Evolutionary conservation across 2,888 invertebrate species (phyloP), one percentile per base, ranked within the genome.

Genomic region (Eupeodes latifasciatus): DNA sequence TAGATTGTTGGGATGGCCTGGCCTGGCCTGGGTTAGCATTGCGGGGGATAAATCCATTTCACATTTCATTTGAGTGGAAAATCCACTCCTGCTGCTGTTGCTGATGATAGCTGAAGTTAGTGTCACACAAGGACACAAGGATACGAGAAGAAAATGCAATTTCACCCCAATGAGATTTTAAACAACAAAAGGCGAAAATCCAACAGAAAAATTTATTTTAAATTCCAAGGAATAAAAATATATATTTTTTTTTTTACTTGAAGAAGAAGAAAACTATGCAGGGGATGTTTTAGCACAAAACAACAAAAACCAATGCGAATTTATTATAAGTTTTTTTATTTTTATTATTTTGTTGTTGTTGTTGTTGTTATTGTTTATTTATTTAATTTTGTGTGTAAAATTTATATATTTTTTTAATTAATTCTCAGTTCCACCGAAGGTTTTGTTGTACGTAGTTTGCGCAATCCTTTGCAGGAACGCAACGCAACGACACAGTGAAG

Each of bases 161-260:
- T 84, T 84, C 77, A 77, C 80, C 80, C 77, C 81, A 77, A 84
- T 78, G 69, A 67, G 79, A 87, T 67, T 87, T 87, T 55, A 66
- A 59, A 59, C 47, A 83, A 83, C 82, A 76, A 76, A 84, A 69
- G 62, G 71, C 19, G 67, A 53, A 81, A 75, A 62, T 69, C 49
- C n/a, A 11, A 11, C 27, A 44, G 12, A 55, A 34, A 64, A 10
- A 44, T 12, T 34, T 12, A 44, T 12, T 34, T 12, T 51, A 47
- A 72, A 72, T 55, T 79, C 75, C 55, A 51, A 57, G 62, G 61
- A 49, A 27, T 27, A 27, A 27, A 77, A 67, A 69, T 7, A 64
- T 67, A 74, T 62, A 69, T 47, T 61, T 59, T 59, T n/a, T n/a
- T 19, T 12, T 9, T 0, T 44, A 10, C 19, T 16, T 16, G 34